Base-by-base conservation (phyloP, 92 coral and sea anemone genomes). In the Phymanthus crucifer region DNA sequence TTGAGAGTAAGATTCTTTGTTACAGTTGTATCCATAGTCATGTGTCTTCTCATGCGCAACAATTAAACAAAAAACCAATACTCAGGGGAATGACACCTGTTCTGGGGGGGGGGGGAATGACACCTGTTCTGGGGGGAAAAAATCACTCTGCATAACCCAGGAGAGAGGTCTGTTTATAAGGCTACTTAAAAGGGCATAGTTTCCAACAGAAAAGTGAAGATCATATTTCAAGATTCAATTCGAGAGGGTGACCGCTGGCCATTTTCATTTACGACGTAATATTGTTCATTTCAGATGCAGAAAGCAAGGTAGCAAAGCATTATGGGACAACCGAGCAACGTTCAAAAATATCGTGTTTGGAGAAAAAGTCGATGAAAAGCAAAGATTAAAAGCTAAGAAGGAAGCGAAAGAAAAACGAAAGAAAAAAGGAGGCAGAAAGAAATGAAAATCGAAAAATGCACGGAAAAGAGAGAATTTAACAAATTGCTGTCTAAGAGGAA, bases 241-340 rank as follows among this genome's bases (percentile, higher is more conserved):
- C 48, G 14, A 21, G 33, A 61, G 18, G 14, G 68, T 61, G 68
- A 47, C 19, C 4, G 47, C 40, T 1, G 17, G 3, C 47, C 8
- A 18, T 3, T n/a, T 26, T 70, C 17, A 29, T 37, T 66, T 29
- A n/a, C 8, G 73, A 11, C 29, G 40, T 61, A 16, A 3, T 78
- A 7, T 47, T 31, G 17, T 17, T 31, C 45, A 37, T 65, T 65
- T 2, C 48, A 89, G 92, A 31, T 89, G 92, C 37, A 76, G 86
- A 48, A 46, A 80, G 61, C 80, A 89, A 61, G 92, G 92, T 32
- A 40, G 86, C 48, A 86, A 81, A 66, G 89, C 92, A 40, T 40
- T 89, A 71, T 89, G 92, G 92, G 92, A 89, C 26, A 85, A 89
- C 82, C 77, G 82, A 47, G 66, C 66, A n/a, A 45, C 78, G 7